Evolutionary conservation across 2,888 invertebrate genomes (phyloP).

Genomic region (Bugulina stolonifera): DNA sequence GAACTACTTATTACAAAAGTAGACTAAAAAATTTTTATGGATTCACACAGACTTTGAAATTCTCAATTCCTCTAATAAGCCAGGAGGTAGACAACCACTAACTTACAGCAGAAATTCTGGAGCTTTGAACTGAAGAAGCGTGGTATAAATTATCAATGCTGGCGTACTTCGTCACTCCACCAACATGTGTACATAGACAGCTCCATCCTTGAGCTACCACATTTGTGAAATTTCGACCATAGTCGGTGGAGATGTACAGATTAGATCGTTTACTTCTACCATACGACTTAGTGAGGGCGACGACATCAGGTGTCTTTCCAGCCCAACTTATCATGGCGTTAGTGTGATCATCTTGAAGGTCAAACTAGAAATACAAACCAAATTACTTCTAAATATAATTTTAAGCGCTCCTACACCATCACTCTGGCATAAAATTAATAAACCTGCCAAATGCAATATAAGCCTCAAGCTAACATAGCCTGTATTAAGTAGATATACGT

Average conservation of each 20-base stretch:
- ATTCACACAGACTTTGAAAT: too few species aligned
- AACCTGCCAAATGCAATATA: too few species aligned
- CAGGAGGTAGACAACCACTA: too few species aligned
- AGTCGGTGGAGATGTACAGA: conserved; percentile 79
- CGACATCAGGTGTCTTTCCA: background rate
- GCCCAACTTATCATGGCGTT: conserved; percentile 17
- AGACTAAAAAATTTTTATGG: too few species aligned
- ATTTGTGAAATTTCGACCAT: conserved; percentile 72
- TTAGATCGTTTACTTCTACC: conserved; percentile 44
- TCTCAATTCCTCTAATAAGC: too few species aligned
- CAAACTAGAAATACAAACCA: background rate
- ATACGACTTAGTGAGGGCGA: background rate
- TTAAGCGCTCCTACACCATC: too few species aligned
- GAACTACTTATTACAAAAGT: too few species aligned
- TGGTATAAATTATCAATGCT: conserved; percentile 77
- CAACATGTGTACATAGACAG: background rate
- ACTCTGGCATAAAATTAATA: too few species aligned
- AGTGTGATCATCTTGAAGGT: conserved; percentile 1
- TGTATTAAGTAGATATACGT: too few species aligned
- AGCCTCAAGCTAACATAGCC: too few species aligned
- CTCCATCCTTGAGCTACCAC: conserved; percentile 49
- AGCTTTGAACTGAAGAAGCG: conserved; percentile 60
- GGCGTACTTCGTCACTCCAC: conserved; percentile 58
- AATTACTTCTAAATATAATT: too few species aligned
- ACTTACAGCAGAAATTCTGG: background rate